phyloP scores from a whole-genome alignment of 1,140 invertebrate genomes.

The Hydropsyche tenuis region DNA sequence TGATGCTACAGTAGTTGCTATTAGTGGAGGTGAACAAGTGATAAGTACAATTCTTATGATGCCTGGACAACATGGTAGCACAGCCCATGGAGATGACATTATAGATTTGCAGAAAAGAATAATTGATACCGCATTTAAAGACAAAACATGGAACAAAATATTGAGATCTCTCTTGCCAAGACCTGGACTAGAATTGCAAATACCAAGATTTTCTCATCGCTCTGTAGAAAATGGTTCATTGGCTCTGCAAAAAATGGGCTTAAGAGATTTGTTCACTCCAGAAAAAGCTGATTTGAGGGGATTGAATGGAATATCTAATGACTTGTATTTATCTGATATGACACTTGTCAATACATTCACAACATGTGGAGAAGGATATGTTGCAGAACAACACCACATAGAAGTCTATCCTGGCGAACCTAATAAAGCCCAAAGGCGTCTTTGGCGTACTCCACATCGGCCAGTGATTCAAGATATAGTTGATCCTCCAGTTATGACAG shows the following conservation, averaged over 20 bases:
- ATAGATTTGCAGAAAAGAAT: slow-evolving; percentile 74
- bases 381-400: slow-evolving; percentile 75
- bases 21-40: slow-evolving; percentile 73
- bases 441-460: slow-evolving; percentile 41
- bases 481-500: slow-evolving; percentile 53
- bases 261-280: slow-evolving; percentile 76
- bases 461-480: slow-evolving; percentile 44
- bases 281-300: slow-evolving; percentile 79
- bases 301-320: slow-evolving; percentile 75
- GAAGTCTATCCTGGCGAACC: slow-evolving; percentile 79
- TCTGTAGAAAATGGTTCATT: slow-evolving; percentile 80
- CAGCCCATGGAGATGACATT: slow-evolving; percentile 77
- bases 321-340: slow-evolving; percentile 79
- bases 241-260: slow-evolving; percentile 78
- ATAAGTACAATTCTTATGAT: slow-evolving; percentile 80
- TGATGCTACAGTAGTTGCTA: slow-evolving; percentile 79
- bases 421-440: slow-evolving; percentile 46
- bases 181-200: slow-evolving; percentile 76
- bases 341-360: slow-evolving; percentile 80
- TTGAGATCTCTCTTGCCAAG: slow-evolving; percentile 75
- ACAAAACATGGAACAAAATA: slow-evolving; percentile 75
- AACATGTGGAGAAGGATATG: slow-evolving; percentile 77
- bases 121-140: slow-evolving; percentile 69
- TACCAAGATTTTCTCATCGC: slow-evolving; percentile 82
- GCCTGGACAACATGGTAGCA: slow-evolving; percentile 77